Percentiles rank a stretch among this genome's conserved stretches.
Evolutionary conservation across 2,113 vertebrate genomes (phyloP).

Genomic region (Dryoscopus gambensis): DNA sequence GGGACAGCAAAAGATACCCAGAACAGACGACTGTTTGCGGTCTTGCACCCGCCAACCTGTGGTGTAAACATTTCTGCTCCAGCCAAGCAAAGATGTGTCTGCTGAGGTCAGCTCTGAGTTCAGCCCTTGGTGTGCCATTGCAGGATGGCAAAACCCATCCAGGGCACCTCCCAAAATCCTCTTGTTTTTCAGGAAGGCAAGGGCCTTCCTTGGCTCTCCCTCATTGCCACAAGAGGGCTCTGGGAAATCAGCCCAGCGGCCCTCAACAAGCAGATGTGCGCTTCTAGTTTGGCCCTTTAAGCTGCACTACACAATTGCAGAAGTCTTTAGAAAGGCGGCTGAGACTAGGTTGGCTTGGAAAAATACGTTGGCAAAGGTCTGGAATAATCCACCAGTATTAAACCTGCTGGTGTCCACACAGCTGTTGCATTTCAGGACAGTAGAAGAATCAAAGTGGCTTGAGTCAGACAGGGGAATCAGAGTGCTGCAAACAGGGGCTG

Average conservation of each 20-base stretch:
- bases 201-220: not conserved
- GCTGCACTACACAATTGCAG: not conserved
- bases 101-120: not conserved
- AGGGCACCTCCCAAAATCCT: not conserved
- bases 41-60: not conserved
- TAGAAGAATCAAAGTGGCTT: not conserved
- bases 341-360: not conserved
- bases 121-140: not conserved
- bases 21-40: not conserved
- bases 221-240: constrained; percentile 46
- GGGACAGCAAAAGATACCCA: not conserved
- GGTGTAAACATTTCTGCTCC: not conserved
- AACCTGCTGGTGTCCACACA: not conserved
- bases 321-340: not conserved
- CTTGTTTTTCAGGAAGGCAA: not conserved
- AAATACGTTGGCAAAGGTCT: not conserved
- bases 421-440: not conserved
- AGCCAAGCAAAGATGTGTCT: not conserved
- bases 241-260: not conserved
- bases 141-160: not conserved
- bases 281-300: not conserved
- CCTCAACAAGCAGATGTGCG: not conserved
- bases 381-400: not conserved
- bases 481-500: not conserved
- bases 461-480: not conserved